Evolutionary conservation across 2,797 vertebrate species (phyloP).

Genomic region (Scolopax rusticola): DNA sequence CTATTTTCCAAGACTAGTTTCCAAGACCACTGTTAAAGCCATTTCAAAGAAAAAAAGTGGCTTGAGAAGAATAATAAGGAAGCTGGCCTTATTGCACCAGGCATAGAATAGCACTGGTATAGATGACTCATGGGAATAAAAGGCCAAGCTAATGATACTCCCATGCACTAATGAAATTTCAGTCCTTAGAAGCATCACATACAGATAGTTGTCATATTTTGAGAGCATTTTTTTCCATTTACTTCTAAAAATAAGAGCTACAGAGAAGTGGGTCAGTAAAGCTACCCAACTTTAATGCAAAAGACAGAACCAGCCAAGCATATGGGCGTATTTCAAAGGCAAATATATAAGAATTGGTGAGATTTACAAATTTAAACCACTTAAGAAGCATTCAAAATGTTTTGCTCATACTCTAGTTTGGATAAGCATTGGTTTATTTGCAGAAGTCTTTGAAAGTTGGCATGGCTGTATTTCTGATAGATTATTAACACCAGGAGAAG

Average conservation of each 20-base stretch:
- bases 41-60: slow-evolving; percentile 6
- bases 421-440: not conserved
- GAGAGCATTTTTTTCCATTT: not conserved
- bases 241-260: slow-evolving; percentile 10
- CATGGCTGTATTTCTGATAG: not conserved
- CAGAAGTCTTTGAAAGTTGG: not conserved
- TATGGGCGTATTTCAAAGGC: not conserved
- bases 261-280: not conserved
- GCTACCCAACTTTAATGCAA: not conserved
- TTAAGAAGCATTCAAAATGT: not conserved
- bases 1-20: not conserved
- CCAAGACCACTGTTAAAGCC: not conserved
- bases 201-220: not conserved
- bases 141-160: not conserved
- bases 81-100: not conserved
- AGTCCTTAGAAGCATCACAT: not conserved
- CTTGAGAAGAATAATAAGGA: not conserved
- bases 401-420: not conserved
- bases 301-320: not conserved
- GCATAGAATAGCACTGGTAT: not conserved
- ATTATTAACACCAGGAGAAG: not conserved
- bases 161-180: not conserved
- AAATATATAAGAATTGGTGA: not conserved
- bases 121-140: not conserved
- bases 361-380: not conserved